Conservation (phyloP, 2,888 invertebrate species). For the Nemotelus pantherinus region DNA sequence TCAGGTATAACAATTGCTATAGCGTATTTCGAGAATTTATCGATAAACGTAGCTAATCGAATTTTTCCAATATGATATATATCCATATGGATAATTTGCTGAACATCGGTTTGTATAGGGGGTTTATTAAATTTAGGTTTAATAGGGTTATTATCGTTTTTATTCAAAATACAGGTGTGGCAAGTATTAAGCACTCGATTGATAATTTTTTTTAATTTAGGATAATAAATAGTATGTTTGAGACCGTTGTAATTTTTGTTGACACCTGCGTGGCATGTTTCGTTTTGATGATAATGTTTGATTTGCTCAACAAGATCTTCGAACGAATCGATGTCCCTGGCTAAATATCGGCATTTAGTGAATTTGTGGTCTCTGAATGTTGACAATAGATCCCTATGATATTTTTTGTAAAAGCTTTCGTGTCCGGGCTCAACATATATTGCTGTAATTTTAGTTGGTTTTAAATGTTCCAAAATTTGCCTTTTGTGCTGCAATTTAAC, state of each 20-base stretch:
- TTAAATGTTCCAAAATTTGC: not conserved
- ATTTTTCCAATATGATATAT: not conserved
- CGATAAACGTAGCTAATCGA: not conserved
- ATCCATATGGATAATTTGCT: not conserved
- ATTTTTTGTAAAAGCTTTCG: not conserved
- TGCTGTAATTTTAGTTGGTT: not conserved
- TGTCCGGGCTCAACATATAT: not conserved
- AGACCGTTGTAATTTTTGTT: not conserved
- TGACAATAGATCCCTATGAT: not conserved
- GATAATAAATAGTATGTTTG: not conserved
- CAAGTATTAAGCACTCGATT: not conserved
- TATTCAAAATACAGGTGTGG: not conserved
- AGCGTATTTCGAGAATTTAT: not conserved
- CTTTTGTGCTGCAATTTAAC: too few relatives aligned
- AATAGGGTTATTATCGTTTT: constrained; percentile 5
- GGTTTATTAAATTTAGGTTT: not conserved
- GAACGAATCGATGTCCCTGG: not conserved
- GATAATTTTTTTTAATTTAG: not conserved
- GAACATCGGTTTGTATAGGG: not conserved
- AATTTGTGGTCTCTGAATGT: not conserved
- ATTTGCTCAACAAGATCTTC: not conserved
- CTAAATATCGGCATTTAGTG: not conserved
- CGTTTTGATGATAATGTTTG: not conserved
- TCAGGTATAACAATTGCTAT: not conserved
- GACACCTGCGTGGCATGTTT: not conserved